These are phyloP conservation scores for Paratilapia polleni DNA, from an alignment of 2,113 vertebrate species.

Conservation along the genomic window DNA sequence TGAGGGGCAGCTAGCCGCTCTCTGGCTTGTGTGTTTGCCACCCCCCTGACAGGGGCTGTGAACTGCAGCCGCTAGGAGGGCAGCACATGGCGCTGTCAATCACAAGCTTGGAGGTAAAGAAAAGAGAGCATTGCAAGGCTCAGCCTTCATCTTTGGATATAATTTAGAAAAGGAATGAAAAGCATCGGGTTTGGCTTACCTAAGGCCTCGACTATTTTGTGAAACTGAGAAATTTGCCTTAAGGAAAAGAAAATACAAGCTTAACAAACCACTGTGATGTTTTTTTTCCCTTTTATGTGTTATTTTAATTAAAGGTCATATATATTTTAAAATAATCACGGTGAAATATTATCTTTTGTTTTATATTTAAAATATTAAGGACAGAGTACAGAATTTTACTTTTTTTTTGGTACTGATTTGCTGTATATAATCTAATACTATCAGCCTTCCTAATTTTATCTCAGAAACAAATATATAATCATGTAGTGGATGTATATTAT, in stretches of 20 bases:
- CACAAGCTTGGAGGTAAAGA: constrained; percentile 69
- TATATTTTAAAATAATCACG: constrained; percentile 5
- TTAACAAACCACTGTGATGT: constrained; percentile 20
- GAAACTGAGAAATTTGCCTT: constrained; percentile 48
- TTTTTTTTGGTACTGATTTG: background rate
- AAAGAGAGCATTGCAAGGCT: constrained; percentile 51
- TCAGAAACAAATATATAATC: constrained; percentile 10
- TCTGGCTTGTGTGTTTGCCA: constrained; percentile 71
- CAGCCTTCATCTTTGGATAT: constrained; percentile 67
- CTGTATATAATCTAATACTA: constrained; percentile 15
- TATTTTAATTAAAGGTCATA: constrained; percentile 18
- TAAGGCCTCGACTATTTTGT: constrained; percentile 32
- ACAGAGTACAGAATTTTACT: constrained; percentile 1
- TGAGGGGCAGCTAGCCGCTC: constrained; percentile 64
- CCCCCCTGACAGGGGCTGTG: constrained; percentile 73
- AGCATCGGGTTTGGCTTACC: constrained; percentile 46
- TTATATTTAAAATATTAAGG: background rate
- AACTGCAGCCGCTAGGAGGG: constrained; percentile 67
- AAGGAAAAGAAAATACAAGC: constrained; percentile 33
- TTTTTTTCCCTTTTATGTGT: constrained; percentile 16
- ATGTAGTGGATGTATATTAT: constrained; percentile 14
- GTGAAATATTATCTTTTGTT: background rate
- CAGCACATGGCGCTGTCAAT: constrained; percentile 77
- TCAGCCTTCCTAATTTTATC: constrained; percentile 2
- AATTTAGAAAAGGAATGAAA: constrained; percentile 60